Evolutionary conservation across 2,113 vertebrate species (phyloP).

Genomic region (Nyctibius bracteatus): DNA sequence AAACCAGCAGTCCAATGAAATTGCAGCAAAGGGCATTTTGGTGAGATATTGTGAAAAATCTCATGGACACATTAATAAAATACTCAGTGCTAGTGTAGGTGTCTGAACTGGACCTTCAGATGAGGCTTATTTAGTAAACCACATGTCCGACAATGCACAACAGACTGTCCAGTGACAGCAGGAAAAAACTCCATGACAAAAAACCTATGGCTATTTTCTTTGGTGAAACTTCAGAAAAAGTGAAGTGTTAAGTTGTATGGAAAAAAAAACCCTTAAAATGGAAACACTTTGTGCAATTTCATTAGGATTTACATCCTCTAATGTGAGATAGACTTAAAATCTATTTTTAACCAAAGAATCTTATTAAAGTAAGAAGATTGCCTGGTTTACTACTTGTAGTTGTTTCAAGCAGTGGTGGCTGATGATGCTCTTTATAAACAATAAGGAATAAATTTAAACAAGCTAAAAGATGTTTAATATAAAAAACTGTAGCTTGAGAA

Average conservation of each 20-base stretch:
- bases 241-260: background rate
- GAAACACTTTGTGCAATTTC: conserved; percentile 54
- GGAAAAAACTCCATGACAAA: background rate
- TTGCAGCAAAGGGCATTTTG: background rate
- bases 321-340: conserved; percentile 61
- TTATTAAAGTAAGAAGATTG: conserved; percentile 76
- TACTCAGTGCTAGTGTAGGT: background rate
- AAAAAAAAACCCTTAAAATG: conserved; percentile 43
- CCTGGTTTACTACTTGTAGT: conserved; percentile 60
- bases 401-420: conserved; percentile 66
- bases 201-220: background rate
- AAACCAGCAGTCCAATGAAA: background rate
- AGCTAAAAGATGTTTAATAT: conserved; percentile 72
- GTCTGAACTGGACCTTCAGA: background rate
- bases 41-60: background rate
- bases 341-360: conserved; percentile 70
- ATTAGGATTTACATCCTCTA: conserved; percentile 70
- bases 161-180: background rate
- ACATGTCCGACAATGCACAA: background rate
- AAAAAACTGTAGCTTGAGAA: conserved; percentile 65
- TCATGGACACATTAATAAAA: background rate
- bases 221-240: background rate
- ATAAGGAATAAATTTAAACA: conserved; percentile 72
- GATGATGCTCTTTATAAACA: conserved; percentile 71
- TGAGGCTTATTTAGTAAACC: background rate